Evolutionary conservation across 2,113 vertebrate genomes (phyloP), one percentile per base, ranked within the genome.

Genomic region (Atlantisia rogersi): DNA sequence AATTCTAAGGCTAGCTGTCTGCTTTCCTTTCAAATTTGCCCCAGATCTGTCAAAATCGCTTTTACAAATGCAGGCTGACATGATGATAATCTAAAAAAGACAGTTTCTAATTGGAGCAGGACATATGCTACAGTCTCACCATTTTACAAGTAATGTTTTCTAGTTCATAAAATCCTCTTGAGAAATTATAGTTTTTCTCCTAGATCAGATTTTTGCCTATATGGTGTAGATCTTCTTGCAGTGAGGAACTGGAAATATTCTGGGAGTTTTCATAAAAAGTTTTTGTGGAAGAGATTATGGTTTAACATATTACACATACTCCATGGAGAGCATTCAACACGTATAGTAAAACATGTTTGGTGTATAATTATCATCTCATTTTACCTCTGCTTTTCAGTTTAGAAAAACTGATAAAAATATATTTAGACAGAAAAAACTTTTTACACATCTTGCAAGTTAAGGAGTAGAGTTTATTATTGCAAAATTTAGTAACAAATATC

Each of bases 21-120:
- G 37, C 75, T 96, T 95, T 89, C 62, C 82, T 95, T 97, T 96
- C 88, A 92, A 92, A 70, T 96, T 85, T 96, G 80, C 42, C 94
- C 94, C 68, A 97, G 86, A 97, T 97, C 76, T 95, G 94, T 95
- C 95, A 97, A 90, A 96, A 79, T 55, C 87, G 60, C 83, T 78
- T 97, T 95, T 92, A 87, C 82, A 94, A 97, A 83, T 48, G 78
- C 78, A 90, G 52, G 58, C n/a, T 93, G 88, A 87, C 82, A 95
- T 74, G 60, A 82, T 74, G 88, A 94, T 96, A 96, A 95, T 85
- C 52, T 95, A 70, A 94, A 91, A 97, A 95, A 95, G 82, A 90
- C 60, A 90, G 14, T 37, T 68, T 93, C 80, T 97, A 97, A 97
- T 97, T 96, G 94, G 80, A 96, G 70, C 10, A 50, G 56, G 80